Evolutionary conservation across 2,797 vertebrate genomes (phyloP).

Genomic region (Eulemur mongoz): DNA sequence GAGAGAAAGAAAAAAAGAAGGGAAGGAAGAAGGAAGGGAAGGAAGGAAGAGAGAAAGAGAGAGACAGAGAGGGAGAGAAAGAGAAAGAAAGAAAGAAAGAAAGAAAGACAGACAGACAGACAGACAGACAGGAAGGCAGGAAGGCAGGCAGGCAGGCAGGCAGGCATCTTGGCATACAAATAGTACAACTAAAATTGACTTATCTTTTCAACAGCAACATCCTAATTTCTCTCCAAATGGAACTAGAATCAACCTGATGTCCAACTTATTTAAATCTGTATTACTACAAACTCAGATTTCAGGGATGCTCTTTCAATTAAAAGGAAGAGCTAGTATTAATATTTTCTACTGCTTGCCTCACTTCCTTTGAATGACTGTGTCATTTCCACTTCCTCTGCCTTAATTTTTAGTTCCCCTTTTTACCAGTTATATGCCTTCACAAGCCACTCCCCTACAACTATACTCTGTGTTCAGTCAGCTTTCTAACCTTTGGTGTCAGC

Average conservation of each 20-base stretch:
- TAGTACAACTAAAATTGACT: not conserved
- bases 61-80: no score
- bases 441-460: not conserved
- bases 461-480: not conserved
- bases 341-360: not conserved
- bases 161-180: not conserved
- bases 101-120: no score
- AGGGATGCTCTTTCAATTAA: not conserved
- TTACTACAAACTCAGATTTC: not conserved
- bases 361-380: not conserved
- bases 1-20: no score
- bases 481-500: not conserved
- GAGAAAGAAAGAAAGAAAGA: no score
- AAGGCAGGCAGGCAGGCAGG: no score
- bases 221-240: not conserved
- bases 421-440: not conserved
- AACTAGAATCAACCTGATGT: not conserved
- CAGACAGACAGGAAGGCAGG: no score
- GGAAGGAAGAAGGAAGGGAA: no score
- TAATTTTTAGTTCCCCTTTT: not conserved
- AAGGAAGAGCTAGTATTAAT: not conserved
- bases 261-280: not conserved
- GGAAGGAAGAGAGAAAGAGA: no score
- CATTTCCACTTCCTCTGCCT: not conserved
- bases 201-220: not conserved